Percentiles rank a stretch among this genome's conserved stretches.
Evolutionary conservation across 2,888 invertebrate species (phyloP).

Genomic region (Pharmacophagus antenor): DNA sequence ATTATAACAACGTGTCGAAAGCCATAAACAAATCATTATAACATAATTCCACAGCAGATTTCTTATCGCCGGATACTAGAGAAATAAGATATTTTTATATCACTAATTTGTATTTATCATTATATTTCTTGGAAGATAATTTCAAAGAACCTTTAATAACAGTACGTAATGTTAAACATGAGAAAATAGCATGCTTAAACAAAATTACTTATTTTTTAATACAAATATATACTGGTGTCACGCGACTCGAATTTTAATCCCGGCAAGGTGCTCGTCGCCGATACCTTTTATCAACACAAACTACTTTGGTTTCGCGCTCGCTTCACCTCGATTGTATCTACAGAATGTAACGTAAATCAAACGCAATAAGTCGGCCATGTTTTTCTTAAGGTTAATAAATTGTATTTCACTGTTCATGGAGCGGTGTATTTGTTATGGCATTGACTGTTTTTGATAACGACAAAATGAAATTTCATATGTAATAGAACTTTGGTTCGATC

Average conservation of each 20-base stretch:
- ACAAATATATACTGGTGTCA: neutral
- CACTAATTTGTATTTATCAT: neutral
- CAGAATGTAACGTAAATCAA: constrained; percentile 1
- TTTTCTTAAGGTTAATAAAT: neutral
- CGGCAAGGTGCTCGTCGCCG: neutral
- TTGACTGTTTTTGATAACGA: too few relatives aligned
- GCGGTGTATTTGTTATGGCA: neutral
- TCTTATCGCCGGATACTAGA: neutral
- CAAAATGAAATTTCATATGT: too few relatives aligned
- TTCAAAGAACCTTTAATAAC: neutral
- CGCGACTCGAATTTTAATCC: constrained; percentile 4
- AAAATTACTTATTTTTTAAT: neutral
- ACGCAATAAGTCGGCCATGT: neutral
- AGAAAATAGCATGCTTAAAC: too few relatives aligned
- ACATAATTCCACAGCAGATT: neutral
- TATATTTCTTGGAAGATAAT: neutral
- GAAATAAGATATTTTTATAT: neutral
- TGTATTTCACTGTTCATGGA: constrained; percentile 6
- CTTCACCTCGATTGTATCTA: constrained; percentile 16
- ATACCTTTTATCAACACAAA: constrained; percentile 18
- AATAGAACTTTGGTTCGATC: too few relatives aligned
- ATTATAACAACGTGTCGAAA: neutral
- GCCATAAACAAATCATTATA: neutral
- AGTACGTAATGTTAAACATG: too few relatives aligned
- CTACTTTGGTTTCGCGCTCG: constrained; percentile 28